Evolutionary conservation across 2,797 vertebrate genomes (phyloP).

Genomic region (Prionace glauca): DNA sequence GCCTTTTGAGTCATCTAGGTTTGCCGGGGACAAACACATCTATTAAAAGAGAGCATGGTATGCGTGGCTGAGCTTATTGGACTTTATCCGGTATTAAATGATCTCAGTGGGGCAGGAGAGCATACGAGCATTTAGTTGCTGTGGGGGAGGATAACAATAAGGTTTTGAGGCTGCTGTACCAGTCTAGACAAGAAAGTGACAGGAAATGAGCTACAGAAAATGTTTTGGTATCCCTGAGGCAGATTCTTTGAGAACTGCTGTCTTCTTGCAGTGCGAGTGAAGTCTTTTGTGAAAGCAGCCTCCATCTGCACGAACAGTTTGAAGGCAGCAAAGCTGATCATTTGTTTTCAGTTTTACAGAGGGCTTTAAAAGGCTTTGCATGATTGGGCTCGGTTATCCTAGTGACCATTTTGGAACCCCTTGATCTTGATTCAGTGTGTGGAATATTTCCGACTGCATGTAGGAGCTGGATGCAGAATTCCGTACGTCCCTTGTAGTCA

Average conservation of each 20-base stretch:
- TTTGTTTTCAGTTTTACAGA: constrained; percentile 59
- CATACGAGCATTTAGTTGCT: not conserved
- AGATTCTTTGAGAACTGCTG: constrained; percentile 37
- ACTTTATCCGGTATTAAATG: not conserved
- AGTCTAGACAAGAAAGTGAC: constrained; percentile 46
- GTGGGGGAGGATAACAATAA: constrained; percentile 30
- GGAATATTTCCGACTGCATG: not conserved
- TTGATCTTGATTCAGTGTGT: constrained; percentile 46
- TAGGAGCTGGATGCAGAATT: not conserved
- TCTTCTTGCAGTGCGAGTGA: constrained; percentile 32
- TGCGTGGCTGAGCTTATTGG: not conserved
- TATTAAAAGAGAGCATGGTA: not conserved
- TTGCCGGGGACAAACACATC: not conserved
- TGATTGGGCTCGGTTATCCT: constrained; percentile 47
- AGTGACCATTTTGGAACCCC: constrained; percentile 50
- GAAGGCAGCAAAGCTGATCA: constrained; percentile 53
- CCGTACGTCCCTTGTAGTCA: not conserved
- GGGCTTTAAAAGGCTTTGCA: constrained; percentile 51
- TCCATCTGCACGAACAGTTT: constrained; percentile 46
- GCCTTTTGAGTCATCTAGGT: not conserved
- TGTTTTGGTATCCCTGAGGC: constrained; percentile 48
- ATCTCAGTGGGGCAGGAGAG: not conserved
- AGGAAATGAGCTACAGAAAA: constrained; percentile 49
- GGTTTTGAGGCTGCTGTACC: constrained; percentile 30
- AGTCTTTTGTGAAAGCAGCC: constrained; percentile 39